Conservation (phyloP, 2,113 vertebrate species). For the Crotalus tigris region DNA sequence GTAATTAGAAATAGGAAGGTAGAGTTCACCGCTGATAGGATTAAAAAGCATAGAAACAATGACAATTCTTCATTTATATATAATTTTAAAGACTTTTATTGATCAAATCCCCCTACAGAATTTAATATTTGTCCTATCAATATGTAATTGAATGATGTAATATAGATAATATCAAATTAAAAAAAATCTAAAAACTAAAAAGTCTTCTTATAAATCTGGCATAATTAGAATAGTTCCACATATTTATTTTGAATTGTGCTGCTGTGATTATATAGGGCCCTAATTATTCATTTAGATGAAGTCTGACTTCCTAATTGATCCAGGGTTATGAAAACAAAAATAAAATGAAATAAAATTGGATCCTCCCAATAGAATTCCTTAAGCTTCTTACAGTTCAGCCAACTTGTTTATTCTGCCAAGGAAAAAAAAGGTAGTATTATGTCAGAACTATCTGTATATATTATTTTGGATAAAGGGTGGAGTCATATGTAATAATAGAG, state of each 20-base stretch:
- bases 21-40: slow-evolving; percentile 12
- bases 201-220: neutral
- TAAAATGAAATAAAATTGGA: neutral
- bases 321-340: neutral
- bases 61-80: slow-evolving; percentile 14
- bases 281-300: neutral
- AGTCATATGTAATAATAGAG: neutral
- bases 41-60: slow-evolving; percentile 51
- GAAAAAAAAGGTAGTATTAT: neutral
- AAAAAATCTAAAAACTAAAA: neutral
- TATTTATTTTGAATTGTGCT: slow-evolving; percentile 28
- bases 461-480: neutral
- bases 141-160: neutral
- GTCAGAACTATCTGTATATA: neutral
- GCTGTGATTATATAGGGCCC: neutral
- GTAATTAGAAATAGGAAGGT: slow-evolving; percentile 49
- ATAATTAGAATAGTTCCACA: slow-evolving; percentile 1
- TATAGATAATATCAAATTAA: neutral
- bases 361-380: neutral
- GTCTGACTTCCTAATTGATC: neutral
- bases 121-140: slow-evolving; percentile 21
- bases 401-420: neutral
- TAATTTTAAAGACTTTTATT: slow-evolving; percentile 29
- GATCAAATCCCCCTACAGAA: neutral
- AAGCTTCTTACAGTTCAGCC: neutral